These are phyloP conservation scores for Zaprionus africanus DNA, from an alignment of 1,140 invertebrate species.

Conservation along the genomic window DNA sequence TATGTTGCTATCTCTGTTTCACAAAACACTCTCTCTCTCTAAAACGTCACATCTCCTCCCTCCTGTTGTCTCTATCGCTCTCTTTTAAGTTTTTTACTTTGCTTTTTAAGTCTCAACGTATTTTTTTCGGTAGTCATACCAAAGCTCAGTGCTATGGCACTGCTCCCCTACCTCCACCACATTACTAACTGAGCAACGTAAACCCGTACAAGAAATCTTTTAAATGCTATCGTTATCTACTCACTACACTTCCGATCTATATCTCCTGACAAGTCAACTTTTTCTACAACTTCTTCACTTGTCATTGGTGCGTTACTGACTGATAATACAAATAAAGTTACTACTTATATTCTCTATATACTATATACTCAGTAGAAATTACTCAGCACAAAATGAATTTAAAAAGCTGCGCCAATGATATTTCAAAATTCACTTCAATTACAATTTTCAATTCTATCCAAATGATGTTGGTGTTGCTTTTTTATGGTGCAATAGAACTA, in stretches of 20 bases:
- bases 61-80: constrained; percentile 44
- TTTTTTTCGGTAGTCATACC: constrained; percentile 64
- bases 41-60: constrained; percentile 25
- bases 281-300: constrained; percentile 51
- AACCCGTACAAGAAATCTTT: constrained; percentile 62
- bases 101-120: constrained; percentile 50
- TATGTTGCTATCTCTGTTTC: constrained; percentile 68
- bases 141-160: constrained; percentile 40
- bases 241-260: constrained; percentile 41
- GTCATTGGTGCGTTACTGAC: constrained; percentile 43
- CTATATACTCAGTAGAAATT: constrained; percentile 32
- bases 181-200: constrained; percentile 35
- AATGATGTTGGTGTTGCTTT: constrained; percentile 38
- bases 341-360: constrained; percentile 18
- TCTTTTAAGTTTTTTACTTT: constrained; percentile 52
- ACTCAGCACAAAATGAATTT: constrained; percentile 29
- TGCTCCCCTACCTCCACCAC: constrained; percentile 28
- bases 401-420: constrained; percentile 46
- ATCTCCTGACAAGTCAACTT: constrained; percentile 41
- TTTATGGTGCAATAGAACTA: constrained; percentile 48
- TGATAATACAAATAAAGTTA: constrained; percentile 21
- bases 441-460: constrained; percentile 33
- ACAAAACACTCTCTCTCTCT: constrained; percentile 28
- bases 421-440: constrained; percentile 59
- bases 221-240: constrained; percentile 84